These are phyloP conservation scores for Hippocampus guttulatus DNA, from an alignment of 2,113 vertebrate genomes.

Conservation along the genomic window DNA sequence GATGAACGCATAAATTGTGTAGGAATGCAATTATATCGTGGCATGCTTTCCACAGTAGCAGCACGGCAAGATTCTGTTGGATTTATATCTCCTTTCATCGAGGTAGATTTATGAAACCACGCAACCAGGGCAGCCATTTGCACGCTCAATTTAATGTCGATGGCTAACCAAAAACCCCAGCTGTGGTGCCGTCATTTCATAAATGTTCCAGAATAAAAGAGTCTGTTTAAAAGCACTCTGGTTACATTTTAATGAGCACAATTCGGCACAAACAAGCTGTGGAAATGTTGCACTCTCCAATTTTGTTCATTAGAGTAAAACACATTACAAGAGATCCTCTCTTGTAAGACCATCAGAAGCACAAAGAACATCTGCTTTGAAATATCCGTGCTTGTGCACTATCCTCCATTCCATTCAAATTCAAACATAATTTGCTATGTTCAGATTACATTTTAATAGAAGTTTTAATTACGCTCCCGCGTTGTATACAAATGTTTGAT, in stretches of 20 bases:
- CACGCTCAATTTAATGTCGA: slow-evolving; percentile 29
- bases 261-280: slow-evolving; percentile 44
- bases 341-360: neutral
- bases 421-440: slow-evolving; percentile 32
- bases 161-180: slow-evolving; percentile 33
- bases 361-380: slow-evolving; percentile 23
- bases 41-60: neutral
- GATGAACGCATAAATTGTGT: too few relatives aligned
- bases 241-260: slow-evolving; percentile 60
- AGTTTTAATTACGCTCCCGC: slow-evolving; percentile 54
- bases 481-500: slow-evolving; percentile 17
- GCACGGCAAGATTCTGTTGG: neutral
- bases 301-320: slow-evolving; percentile 33
- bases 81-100: neutral
- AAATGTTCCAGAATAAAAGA: slow-evolving; percentile 39
- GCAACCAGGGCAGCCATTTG: neutral
- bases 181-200: slow-evolving; percentile 17
- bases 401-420: slow-evolving; percentile 45
- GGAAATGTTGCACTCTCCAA: slow-evolving; percentile 15
- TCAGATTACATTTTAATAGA: slow-evolving; percentile 56
- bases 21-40: too few relatives aligned
- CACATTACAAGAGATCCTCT: slow-evolving; percentile 1
- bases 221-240: slow-evolving; percentile 45
- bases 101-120: slow-evolving; percentile 5
- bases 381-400: slow-evolving; percentile 20